Evolutionary conservation across 2,113 vertebrate species (phyloP).

Genomic region (Ia io): DNA sequence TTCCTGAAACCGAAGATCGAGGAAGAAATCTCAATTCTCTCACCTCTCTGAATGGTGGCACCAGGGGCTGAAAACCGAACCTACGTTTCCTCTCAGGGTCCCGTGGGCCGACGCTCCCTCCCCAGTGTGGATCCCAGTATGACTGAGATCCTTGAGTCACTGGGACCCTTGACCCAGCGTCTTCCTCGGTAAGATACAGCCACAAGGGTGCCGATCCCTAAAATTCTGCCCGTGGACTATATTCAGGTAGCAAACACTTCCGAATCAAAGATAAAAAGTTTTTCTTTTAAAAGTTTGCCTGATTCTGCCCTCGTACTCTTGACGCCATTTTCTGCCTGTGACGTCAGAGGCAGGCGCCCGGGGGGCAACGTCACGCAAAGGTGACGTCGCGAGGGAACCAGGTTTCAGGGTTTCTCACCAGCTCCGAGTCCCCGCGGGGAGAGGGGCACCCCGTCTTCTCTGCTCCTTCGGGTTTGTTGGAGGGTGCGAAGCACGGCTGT

Average conservation of each 20-base stretch:
- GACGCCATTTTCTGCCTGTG: constrained; percentile 48
- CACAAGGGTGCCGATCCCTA: background rate
- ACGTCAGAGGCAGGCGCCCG: constrained; percentile 63
- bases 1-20: background rate
- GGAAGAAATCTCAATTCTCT: background rate
- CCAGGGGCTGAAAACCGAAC: background rate
- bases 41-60: background rate
- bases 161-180: background rate
- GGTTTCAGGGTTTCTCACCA: constrained; percentile 60
- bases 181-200: background rate
- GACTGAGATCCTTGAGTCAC: background rate
- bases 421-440: constrained; percentile 49
- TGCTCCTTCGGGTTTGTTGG: background rate
- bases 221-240: background rate
- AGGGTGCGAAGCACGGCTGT: background rate
- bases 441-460: background rate
- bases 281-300: constrained; percentile 77
- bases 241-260: background rate
- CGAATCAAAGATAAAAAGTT: background rate
- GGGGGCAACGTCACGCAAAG: constrained; percentile 37
- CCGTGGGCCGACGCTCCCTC: background rate
- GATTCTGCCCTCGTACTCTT: constrained; percentile 70
- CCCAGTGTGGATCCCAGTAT: too few species aligned
- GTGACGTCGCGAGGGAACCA: constrained; percentile 3
- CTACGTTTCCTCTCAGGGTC: background rate